phyloP scores from a whole-genome alignment of 2,797 vertebrate species.

The Numenius phaeopus region DNA sequence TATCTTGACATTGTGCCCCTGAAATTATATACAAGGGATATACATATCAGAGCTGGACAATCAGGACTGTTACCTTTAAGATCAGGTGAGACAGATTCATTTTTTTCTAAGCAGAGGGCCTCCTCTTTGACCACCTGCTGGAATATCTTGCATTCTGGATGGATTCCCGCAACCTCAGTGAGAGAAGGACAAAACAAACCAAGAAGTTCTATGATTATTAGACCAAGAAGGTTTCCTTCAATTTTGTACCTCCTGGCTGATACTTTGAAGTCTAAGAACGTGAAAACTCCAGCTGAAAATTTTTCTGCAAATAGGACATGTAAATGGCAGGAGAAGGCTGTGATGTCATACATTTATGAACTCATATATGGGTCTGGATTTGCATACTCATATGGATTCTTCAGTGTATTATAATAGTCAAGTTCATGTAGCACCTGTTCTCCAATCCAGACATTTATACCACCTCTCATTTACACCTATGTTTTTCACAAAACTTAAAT shows the following conservation, averaged over 20 bases:
- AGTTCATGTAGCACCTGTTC: background rate
- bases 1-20: background rate
- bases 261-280: background rate
- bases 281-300: background rate
- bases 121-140: constrained; percentile 71
- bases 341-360: background rate
- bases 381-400: fast-evolving
- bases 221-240: background rate
- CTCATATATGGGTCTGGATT: fast-evolving
- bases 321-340: background rate
- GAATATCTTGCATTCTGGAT: constrained; percentile 75
- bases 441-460: background rate
- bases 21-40: background rate
- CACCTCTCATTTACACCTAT: fast-evolving
- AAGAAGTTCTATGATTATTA: background rate
- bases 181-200: background rate
- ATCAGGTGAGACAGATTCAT: constrained; percentile 24
- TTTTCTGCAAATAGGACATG: background rate
- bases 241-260: fast-evolving
- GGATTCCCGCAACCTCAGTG: constrained; percentile 48
- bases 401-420: background rate
- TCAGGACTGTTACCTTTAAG: constrained; percentile 8
- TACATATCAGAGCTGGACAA: background rate
- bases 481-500: background rate
- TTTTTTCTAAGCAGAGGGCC: constrained; percentile 48